Conservation (phyloP, 2,113 vertebrate genomes). For the Cyanoderma ruficeps region DNA sequence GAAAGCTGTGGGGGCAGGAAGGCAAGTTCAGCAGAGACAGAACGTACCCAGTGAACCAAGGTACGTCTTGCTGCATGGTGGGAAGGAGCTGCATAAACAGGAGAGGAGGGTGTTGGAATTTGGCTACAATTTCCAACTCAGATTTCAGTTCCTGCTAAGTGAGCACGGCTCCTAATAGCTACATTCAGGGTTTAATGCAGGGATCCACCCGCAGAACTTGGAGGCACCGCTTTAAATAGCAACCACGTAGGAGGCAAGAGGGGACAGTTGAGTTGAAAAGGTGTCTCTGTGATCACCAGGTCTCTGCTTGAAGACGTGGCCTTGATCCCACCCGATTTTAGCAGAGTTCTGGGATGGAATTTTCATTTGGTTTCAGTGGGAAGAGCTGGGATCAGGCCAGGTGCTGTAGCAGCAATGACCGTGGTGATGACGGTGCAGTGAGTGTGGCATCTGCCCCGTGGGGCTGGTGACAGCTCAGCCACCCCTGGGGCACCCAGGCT, state of each 20-base stretch:
- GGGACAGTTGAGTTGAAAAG: constrained; percentile 27
- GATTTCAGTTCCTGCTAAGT: constrained; percentile 51
- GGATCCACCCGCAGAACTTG: constrained; percentile 36
- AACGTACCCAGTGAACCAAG: constrained; percentile 56
- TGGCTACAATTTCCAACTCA: constrained; percentile 61
- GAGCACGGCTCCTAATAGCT: constrained; percentile 59
- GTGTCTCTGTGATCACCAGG: neutral
- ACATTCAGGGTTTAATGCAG: constrained; percentile 34
- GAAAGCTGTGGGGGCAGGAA: constrained; percentile 48
- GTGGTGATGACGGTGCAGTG: neutral
- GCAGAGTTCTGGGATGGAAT: neutral
- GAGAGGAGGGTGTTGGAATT: constrained; percentile 65
- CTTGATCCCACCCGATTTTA: neutral
- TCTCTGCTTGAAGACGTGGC: neutral
- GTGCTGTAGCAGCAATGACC: neutral
- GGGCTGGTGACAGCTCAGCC: neutral
- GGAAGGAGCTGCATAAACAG: constrained; percentile 62
- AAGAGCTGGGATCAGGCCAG: neutral
- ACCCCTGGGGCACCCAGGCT: neutral
- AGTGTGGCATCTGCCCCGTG: neutral
- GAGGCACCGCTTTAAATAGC: constrained; percentile 52
- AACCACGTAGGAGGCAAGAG: constrained; percentile 26
- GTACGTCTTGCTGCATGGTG: constrained; percentile 54
- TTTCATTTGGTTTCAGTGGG: neutral
- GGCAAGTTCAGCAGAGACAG: constrained; percentile 54